These are phyloP conservation scores for Calonectris borealis DNA, from an alignment of 2,113 vertebrate genomes.

Conservation along the genomic window DNA sequence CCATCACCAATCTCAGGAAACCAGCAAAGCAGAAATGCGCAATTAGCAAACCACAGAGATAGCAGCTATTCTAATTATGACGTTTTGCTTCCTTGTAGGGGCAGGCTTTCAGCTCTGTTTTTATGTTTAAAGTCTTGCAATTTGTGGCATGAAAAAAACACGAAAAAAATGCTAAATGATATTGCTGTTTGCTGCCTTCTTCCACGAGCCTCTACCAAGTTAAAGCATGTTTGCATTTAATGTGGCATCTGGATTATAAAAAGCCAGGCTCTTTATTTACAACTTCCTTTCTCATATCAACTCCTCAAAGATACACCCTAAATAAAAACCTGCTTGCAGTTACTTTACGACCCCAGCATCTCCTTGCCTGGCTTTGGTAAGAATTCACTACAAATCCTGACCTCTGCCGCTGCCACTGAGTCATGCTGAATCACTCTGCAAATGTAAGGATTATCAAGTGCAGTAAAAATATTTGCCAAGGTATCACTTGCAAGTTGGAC, in stretches of 20 bases:
- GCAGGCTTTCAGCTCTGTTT: neutral
- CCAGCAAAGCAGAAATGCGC: neutral
- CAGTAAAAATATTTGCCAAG: slow-evolving; percentile 20
- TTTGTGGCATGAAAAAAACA: neutral
- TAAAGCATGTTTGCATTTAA: slow-evolving; percentile 10
- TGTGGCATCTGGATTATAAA: neutral
- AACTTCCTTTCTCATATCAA: neutral
- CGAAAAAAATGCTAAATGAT: neutral
- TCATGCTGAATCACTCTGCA: slow-evolving; percentile 46
- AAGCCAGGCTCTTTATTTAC: neutral
- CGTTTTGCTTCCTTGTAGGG: slow-evolving; percentile 8
- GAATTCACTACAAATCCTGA: slow-evolving; percentile 18
- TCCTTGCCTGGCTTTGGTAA: slow-evolving; percentile 8
- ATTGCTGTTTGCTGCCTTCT: neutral
- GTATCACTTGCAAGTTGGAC: neutral
- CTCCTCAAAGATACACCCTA: neutral
- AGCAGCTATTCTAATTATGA: neutral
- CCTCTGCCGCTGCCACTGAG: neutral
- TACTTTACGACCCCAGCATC: neutral
- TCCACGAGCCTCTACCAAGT: neutral
- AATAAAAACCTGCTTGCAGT: neutral
- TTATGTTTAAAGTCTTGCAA: neutral
- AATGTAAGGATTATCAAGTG: slow-evolving; percentile 20
- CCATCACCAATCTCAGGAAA: slow-evolving; percentile 27
- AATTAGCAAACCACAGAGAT: slow-evolving; percentile 52